Base-by-base conservation (phyloP, 2,888 invertebrate genomes). In the Cryptus armator region DNA sequence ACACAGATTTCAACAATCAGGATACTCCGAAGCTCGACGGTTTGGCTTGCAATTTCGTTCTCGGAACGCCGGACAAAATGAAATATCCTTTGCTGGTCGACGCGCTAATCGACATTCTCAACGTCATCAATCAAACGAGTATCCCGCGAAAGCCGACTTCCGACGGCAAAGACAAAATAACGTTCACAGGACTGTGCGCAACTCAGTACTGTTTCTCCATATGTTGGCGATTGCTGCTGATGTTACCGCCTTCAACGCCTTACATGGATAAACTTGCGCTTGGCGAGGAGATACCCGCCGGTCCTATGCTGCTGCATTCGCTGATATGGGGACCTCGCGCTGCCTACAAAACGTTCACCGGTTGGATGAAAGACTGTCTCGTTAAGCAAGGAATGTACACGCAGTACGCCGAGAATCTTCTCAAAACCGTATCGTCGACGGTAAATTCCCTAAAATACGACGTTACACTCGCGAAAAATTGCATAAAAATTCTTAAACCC, bases 1-100 rank as follows among this genome's bases (percentile, higher is more conserved):
- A 96, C 76, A 94, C 97, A 6, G 98, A 98, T 90, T 94, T 95
- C 83, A 96, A 95, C 92, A 95, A 96, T 87, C 95, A 97, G 94
- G 98, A 98, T 90, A 97, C 97, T 64, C 99, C 99, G 0, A 99
- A 99, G 93, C 95, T 99, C 81, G 99, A 99, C 94, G 98, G 98
- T 3, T 93, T 98, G 77, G 99, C 99, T 1, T 98, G 98, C 94
- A 99, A 98, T 94, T 99, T 99, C 92, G 97, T 99, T 82, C 95
- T 99, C 85, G 98, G 98, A 72, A 98, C 98, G 1, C 97, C 98
- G 0, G 99, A 99, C 92, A 98, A 98, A 94, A 94, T 99, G 74
- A 97, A 98, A 90, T 99, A 99, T 94, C 97, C 97, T 0, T 93
- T 97, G 62, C 94, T 99, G 7, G 96, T 99, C 86, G 98, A 98